These are phyloP conservation scores for Botia almorhae DNA, from an alignment of 2,797 vertebrate genomes.

Conservation along the genomic window DNA sequence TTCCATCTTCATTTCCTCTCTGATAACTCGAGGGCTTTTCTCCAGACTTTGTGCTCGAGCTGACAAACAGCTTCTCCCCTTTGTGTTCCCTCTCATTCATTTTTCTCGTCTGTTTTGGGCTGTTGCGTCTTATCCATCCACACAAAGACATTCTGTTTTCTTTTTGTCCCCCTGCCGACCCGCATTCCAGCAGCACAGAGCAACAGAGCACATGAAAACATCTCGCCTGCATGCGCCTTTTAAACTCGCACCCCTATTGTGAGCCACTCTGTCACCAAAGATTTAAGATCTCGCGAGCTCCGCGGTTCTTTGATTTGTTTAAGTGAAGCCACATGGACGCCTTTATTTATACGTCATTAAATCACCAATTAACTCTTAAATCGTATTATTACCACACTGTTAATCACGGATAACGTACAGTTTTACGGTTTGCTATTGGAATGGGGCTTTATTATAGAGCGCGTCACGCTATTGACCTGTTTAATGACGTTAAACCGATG, in stretches of 20 bases:
- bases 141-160: conserved; percentile 92
- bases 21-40: too few relatives aligned
- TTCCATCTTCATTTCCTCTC: conserved; percentile 66
- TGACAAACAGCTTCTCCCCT: conserved; percentile 82
- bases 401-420: conserved; percentile 68
- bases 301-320: conserved; percentile 73
- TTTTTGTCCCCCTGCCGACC: conserved; percentile 85
- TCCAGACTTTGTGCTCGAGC: conserved; percentile 77
- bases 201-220: conserved; percentile 79
- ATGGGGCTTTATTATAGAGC: conserved; percentile 43
- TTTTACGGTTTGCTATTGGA: conserved; percentile 53
- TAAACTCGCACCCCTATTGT: conserved; percentile 67
- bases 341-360: conserved; percentile 70
- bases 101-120: conserved; percentile 74
- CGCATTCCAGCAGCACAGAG: conserved; percentile 82
- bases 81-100: conserved; percentile 63
- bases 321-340: conserved; percentile 71
- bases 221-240: conserved; percentile 66
- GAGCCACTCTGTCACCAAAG: conserved; percentile 65
- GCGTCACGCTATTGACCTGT: conserved; percentile 46
- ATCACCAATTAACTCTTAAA: conserved; percentile 71
- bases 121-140: conserved; percentile 81
- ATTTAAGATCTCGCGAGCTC: conserved; percentile 67
- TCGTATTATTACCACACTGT: conserved; percentile 75
- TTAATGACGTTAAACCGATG: conserved; percentile 17